Conservation (phyloP, 2,113 vertebrate species). For the Aramus guarauna region DNA sequence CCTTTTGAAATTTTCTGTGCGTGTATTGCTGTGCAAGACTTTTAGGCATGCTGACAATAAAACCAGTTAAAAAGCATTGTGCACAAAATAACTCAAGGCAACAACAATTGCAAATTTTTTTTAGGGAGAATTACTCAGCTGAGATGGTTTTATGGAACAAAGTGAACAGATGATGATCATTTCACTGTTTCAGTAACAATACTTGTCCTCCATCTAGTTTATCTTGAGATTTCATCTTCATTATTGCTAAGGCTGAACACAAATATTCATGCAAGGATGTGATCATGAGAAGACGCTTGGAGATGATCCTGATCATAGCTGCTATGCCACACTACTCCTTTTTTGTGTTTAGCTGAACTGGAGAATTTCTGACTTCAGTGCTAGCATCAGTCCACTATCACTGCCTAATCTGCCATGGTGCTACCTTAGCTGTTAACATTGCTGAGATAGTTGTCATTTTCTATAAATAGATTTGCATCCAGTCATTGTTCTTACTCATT, state of each 20-base stretch:
- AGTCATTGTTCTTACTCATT: not conserved
- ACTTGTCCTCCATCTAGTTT: not conserved
- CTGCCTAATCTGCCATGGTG: not conserved
- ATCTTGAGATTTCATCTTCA: not conserved
- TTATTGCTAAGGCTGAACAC: not conserved
- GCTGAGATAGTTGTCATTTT: not conserved
- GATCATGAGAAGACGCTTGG: not conserved
- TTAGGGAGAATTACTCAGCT: not conserved
- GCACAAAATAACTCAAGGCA: not conserved
- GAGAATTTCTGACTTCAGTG: not conserved
- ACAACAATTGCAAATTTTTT: not conserved
- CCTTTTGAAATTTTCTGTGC: not conserved
- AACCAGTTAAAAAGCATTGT: not conserved
- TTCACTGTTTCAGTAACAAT: not conserved
- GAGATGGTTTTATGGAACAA: not conserved
- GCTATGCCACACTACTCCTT: not conserved
- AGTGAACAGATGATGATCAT: accelerated
- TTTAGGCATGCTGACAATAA: not conserved
- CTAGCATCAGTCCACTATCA: not conserved
- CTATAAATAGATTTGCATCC: not conserved
- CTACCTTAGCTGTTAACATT: not conserved
- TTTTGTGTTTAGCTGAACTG: not conserved
- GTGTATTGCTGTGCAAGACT: not conserved
- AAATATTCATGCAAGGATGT: not conserved
- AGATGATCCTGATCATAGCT: not conserved